Conservation (phyloP, 1,140 invertebrate genomes). For the Tigriopus japonicus region DNA sequence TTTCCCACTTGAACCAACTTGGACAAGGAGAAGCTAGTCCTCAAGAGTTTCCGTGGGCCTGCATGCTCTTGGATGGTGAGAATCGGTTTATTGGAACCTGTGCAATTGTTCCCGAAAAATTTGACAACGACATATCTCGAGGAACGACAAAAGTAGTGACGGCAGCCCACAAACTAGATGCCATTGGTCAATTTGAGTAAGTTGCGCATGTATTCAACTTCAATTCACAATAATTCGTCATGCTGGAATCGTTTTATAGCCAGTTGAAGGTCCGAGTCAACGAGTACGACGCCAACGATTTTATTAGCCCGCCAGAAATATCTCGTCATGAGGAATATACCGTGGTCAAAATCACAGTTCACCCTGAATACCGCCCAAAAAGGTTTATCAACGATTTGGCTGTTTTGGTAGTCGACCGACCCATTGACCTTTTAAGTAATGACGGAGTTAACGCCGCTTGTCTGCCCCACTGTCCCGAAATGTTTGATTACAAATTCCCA, state of each 20-base stretch:
- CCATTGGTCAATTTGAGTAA: constrained; percentile 8
- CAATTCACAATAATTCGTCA: background rate
- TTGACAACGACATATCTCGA: background rate
- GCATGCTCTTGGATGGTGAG: constrained; percentile 6
- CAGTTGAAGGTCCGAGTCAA: constrained; percentile 8
- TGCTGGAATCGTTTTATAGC: background rate
- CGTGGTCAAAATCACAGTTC: background rate
- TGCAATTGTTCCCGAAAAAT: constrained; percentile 1
- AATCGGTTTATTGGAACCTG: constrained; percentile 11
- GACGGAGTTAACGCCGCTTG: constrained; percentile 3
- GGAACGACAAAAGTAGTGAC: constrained; percentile 13
- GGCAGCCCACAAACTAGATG: constrained; percentile 11
- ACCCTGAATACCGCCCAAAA: background rate
- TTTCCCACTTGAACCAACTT: background rate
- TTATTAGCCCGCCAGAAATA: background rate
- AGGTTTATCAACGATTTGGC: constrained; percentile 10
- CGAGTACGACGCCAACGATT: constrained; percentile 8
- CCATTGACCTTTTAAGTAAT: background rate
- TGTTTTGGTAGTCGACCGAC: background rate
- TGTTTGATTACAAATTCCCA: constrained; percentile 10
- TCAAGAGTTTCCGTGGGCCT: constrained; percentile 14
- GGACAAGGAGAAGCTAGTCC: constrained; percentile 2
- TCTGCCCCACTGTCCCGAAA: constrained; percentile 7
- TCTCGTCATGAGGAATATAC: constrained; percentile 2
- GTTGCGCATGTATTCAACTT: background rate